Base-by-base conservation (phyloP, 2,113 vertebrate genomes). In the Oreochromis niloticus region DNA sequence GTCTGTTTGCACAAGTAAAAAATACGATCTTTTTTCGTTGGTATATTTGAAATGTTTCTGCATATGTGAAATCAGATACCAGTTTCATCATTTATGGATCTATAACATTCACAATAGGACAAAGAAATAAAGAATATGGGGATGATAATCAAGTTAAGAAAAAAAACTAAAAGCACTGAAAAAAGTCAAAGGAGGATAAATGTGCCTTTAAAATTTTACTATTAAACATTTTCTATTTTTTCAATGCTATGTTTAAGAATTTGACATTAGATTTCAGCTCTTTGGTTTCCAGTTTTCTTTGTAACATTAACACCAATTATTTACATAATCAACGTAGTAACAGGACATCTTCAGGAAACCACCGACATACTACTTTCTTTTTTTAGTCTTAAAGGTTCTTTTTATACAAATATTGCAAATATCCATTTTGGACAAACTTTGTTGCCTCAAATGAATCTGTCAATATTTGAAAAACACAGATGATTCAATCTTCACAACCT, bases 401-500 rank as follows among this genome's bases (percentile, higher is more conserved):
- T 78, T 52, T 78, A 34, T 52, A 52, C 17, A 78, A 78, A 78
- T 78, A 2, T 16, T 50, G 16, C 57, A 30, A 71, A 71, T 81
- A 83, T 89, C 17, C 63, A 52, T 85, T 61, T 83, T 68, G 73
- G 85, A 82, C 86, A 85, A 91, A 93, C 86, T 87, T 87, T 75
- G 84, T 59, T 78, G 88, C 82, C 75, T 83, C 75, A 82, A 89
- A 90, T 82, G 36, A 85, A 92, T 92, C 89, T 82, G 91, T 86
- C 89, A 88, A 89, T 88, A 92, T 92, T 89, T 88, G 61, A 88
- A 88, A 85, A 87, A 56, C 78, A 87, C 61, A 85, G 59, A 87
- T 63, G 80, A 87, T 71, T 85, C 73, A 84, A n/a, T 52, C 73
- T 78, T 78, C 73, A 34, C 73, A 91, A 87, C 85, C 71, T 59